These are phyloP conservation scores for Anoplopoma fimbria DNA, from an alignment of 2,113 vertebrate species.

Conservation along the genomic window DNA sequence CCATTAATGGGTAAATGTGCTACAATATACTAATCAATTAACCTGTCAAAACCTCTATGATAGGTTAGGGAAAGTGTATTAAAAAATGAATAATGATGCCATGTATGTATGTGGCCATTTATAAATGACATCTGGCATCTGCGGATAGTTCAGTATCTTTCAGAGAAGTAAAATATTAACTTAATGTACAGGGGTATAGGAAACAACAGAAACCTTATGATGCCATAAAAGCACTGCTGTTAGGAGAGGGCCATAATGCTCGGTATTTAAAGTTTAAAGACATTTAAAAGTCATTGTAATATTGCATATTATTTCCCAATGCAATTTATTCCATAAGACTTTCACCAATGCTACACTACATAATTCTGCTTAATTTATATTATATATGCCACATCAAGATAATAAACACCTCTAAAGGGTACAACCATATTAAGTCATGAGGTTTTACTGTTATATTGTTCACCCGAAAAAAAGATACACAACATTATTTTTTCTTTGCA, in stretches of 20 bases:
- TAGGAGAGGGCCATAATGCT: neutral
- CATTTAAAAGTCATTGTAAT: neutral
- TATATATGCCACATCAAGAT: too few relatives aligned
- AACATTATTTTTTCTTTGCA: neutral
- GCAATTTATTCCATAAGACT: too few relatives aligned
- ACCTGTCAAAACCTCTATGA: neutral
- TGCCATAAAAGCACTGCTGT: neutral
- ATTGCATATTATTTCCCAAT: too few relatives aligned
- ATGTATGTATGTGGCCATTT: neutral
- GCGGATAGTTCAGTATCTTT: neutral
- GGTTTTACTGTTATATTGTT: too few relatives aligned
- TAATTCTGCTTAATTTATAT: too few relatives aligned
- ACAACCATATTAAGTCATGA: too few relatives aligned
- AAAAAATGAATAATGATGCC: too few relatives aligned
- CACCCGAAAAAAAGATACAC: too few relatives aligned
- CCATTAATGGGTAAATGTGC: conserved; percentile 90
- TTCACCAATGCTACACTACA: too few relatives aligned
- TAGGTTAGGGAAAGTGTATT: neutral
- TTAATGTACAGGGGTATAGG: too few relatives aligned
- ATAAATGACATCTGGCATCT: neutral
- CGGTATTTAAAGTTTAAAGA: neutral
- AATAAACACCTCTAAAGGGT: too few relatives aligned
- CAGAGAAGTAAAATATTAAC: neutral
- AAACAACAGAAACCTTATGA: neutral
- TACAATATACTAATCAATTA: neutral